Conservation (phyloP, 2,113 vertebrate genomes). For the Tauraco erythrolophus region DNA sequence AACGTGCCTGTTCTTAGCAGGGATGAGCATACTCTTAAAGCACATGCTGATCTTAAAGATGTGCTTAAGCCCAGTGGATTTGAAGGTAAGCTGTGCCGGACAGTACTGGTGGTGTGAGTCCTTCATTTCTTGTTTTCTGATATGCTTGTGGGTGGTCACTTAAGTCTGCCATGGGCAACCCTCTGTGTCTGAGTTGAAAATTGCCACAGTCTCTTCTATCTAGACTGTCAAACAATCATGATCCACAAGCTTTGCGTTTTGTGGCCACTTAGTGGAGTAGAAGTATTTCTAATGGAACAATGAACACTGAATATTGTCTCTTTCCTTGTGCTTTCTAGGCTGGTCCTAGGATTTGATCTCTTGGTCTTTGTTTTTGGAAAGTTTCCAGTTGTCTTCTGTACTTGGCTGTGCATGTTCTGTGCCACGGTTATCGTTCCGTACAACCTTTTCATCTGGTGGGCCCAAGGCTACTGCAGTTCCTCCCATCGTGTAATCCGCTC, state of each 20-base stretch:
- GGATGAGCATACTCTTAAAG: background rate
- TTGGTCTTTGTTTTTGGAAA: constrained; percentile 91
- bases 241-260: background rate
- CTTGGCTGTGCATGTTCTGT: constrained; percentile 92
- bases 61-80: constrained; percentile 14
- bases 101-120: background rate
- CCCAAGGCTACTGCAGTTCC: constrained; percentile 76
- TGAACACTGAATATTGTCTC: background rate
- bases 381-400: constrained; percentile 84
- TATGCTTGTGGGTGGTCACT: background rate
- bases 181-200: background rate
- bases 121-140: background rate
- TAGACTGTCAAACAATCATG: background rate
- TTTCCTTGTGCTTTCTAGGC: constrained; percentile 73
- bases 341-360: constrained; percentile 93
- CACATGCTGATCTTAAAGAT: background rate
- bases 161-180: background rate
- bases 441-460: constrained; percentile 86
- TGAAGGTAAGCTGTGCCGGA: background rate
- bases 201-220: background rate
- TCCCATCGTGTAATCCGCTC: constrained; percentile 71
- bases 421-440: constrained; percentile 86
- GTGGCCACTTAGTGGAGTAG: background rate
- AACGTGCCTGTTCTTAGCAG: background rate
- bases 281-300: background rate